phyloP scores from a whole-genome alignment of 2,797 vertebrate species.

The Lateolabrax maculatus region DNA sequence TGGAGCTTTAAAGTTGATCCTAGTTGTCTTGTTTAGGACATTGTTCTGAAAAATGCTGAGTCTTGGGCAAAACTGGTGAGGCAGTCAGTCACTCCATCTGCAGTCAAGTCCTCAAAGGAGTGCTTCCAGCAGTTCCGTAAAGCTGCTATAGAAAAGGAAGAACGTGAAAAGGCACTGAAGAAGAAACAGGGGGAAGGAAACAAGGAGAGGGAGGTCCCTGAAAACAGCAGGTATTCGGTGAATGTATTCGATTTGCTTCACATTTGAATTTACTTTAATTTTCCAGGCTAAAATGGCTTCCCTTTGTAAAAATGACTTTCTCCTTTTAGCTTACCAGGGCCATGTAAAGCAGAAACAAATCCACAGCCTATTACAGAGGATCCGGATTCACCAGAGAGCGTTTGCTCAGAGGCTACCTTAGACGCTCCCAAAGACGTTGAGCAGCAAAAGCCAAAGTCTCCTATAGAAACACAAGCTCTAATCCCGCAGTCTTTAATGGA shows the following conservation, averaged over 20 bases:
- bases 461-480: constrained; percentile 48
- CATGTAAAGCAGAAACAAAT: constrained; percentile 35
- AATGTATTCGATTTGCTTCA: not conserved
- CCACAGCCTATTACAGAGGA: constrained; percentile 52
- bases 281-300: not conserved
- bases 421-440: constrained; percentile 59
- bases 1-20: not conserved
- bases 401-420: constrained; percentile 57
- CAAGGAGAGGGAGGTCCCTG: constrained; percentile 68
- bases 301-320: constrained; percentile 13
- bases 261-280: not conserved
- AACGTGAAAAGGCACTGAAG: constrained; percentile 81
- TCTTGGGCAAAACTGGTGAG: constrained; percentile 91
- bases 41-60: constrained; percentile 86
- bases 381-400: constrained; percentile 56
- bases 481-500: constrained; percentile 58
- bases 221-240: constrained; percentile 82
- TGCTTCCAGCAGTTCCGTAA: constrained; percentile 92
- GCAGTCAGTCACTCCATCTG: constrained; percentile 72
- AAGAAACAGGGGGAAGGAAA: constrained; percentile 74
- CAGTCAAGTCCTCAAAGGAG: constrained; percentile 89
- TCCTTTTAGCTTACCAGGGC: constrained; percentile 48
- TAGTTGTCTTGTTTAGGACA: constrained; percentile 80
- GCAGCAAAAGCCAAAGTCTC: constrained; percentile 9
- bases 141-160: constrained; percentile 90